phyloP scores from a whole-genome alignment of 1,140 invertebrate species.

The Pissodes strobi region DNA sequence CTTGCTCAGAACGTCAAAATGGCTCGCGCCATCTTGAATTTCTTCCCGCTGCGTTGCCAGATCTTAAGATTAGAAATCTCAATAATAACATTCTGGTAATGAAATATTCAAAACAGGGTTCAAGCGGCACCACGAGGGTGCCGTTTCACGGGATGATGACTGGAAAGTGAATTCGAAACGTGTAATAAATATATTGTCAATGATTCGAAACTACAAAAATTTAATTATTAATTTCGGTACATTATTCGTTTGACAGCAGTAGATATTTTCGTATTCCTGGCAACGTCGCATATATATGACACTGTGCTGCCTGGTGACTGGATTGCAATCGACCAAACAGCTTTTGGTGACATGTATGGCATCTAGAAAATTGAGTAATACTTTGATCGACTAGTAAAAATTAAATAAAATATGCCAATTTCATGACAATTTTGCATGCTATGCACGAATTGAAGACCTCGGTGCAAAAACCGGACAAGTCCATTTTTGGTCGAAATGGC shows the following conservation, averaged over 20 bases:
- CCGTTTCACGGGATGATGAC: background rate
- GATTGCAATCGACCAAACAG: conserved; percentile 21
- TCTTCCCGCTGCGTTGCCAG: conserved; percentile 27
- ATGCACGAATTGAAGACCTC: too few species aligned
- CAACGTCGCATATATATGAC: conserved; percentile 9
- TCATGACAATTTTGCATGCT: too few species aligned
- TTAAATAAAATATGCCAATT: background rate
- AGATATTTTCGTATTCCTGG: too few species aligned
- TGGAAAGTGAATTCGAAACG: background rate
- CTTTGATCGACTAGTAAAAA: too few species aligned
- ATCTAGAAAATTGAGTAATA: too few species aligned
- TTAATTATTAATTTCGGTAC: too few species aligned
- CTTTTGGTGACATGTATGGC: background rate
- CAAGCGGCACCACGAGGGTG: background rate
- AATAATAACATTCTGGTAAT: background rate
- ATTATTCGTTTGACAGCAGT: too few species aligned
- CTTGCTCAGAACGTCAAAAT: conserved; percentile 50
- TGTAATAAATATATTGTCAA: background rate
- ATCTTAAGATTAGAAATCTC: background rate
- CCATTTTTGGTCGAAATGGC: too few species aligned
- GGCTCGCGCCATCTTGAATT: conserved; percentile 53
- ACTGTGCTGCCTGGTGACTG: conserved; percentile 14
- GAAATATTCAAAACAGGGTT: background rate
- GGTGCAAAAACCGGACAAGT: too few species aligned
- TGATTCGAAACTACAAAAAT: too few species aligned